Evolutionary conservation across 2,113 vertebrate species (phyloP).

Genomic region (Prunella fulvescens): DNA sequence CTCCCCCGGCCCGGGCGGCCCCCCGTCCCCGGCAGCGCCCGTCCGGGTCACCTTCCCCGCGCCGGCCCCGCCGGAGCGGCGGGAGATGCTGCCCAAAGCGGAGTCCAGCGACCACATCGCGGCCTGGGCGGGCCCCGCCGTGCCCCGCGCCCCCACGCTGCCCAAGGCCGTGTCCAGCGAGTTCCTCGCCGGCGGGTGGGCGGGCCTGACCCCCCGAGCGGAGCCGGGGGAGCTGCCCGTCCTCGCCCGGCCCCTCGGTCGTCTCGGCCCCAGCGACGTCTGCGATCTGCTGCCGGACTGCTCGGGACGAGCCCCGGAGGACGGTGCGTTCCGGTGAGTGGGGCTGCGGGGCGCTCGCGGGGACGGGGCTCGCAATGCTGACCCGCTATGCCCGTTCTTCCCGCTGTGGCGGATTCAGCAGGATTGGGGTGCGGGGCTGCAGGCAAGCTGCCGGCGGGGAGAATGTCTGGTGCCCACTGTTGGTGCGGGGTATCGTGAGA

Average conservation of each 20-base stretch:
- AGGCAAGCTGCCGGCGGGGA: fast-evolving
- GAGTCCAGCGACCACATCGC: conserved; percentile 49
- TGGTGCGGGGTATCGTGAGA: neutral
- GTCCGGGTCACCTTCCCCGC: neutral
- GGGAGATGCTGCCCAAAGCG: conserved; percentile 36
- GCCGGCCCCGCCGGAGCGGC: neutral
- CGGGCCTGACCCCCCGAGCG: neutral
- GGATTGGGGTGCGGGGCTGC: neutral
- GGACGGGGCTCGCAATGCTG: neutral
- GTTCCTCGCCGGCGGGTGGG: neutral
- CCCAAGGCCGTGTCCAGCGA: conserved; percentile 62
- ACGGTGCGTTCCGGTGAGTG: conserved; percentile 70
- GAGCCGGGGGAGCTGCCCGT: neutral
- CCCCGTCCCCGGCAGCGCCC: neutral
- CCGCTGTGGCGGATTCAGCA: neutral
- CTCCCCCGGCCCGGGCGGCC: neutral
- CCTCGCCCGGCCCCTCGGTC: neutral
- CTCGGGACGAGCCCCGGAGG: neutral
- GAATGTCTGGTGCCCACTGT: neutral
- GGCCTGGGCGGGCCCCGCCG: neutral
- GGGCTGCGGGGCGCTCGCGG: neutral
- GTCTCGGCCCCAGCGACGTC: neutral
- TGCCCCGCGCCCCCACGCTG: neutral
- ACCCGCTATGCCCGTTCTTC: too few relatives aligned
- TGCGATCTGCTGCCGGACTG: neutral